Base-by-base conservation (phyloP, 2,888 invertebrate species). In the Pilophorus perplexus region DNA sequence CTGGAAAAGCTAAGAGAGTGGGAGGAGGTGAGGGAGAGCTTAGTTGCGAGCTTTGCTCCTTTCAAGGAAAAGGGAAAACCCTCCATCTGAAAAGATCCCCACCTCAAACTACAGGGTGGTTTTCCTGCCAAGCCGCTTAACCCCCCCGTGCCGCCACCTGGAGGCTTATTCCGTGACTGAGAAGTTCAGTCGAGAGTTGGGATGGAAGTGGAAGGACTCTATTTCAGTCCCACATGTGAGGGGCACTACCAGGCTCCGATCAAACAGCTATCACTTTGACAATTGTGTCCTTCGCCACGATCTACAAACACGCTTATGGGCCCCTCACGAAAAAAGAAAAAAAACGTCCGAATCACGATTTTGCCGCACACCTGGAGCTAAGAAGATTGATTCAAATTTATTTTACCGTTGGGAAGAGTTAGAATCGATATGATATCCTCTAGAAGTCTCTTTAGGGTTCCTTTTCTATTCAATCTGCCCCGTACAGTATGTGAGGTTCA, bases 191-290 rank as follows among this genome's bases (percentile, higher is more conserved):
- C 22, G 37, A 33, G 37, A n/a, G n/a, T n/a, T n/a, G n/a, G n/a
- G n/a, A n/a, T n/a, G 12, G 23, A 16, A 33, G 54, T 5, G 8
- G 20, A 52, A 38, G 33, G 52, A 28, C 52, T 52, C 52, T 52
- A 52, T 52, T 52, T 38, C 55, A 37, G 62, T 46, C 25, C 33
- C 62, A 46, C 62, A 62, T 62, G 62, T 62, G 48, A 62, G 33
- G 44, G 48, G 62, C 62, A 62, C 62, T 48, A 48, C 62, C 62
- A 62, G 62, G 37, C 62, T 27, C 62, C 28, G 62, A 46, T 28
- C 62, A 62, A 62, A 46, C 62, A 46, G 33, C 52, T 52, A 52
- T 52, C 52, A 52, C 52, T 52, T 52, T 28, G 52, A 52, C 52
- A 28, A 52, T 52, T 52, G 28, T 52, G 28, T 52, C 52, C 28